Evolutionary conservation across 1,140 invertebrate species (phyloP).

Genomic region (Camponotus pennsylvanicus): DNA sequence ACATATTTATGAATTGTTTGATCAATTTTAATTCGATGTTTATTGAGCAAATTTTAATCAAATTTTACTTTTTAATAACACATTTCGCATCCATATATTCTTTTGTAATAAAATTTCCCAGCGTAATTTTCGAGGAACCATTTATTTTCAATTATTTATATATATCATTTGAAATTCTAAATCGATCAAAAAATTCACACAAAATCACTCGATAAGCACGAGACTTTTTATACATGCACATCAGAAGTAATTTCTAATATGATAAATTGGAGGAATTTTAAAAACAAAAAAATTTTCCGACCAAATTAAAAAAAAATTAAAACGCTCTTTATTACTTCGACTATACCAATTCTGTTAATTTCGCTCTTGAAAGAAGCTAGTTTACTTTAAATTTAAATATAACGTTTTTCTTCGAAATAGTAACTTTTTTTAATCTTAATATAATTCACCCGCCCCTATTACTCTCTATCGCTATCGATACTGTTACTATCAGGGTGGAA

Average conservation of each 20-base stretch:
- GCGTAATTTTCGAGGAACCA: background rate
- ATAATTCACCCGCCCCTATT: background rate
- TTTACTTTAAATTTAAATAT: background rate
- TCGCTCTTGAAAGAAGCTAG: too few species aligned
- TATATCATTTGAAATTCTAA: too few species aligned
- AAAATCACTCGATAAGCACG: background rate
- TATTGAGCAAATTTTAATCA: too few species aligned
- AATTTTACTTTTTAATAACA: background rate
- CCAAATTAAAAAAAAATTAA: background rate
- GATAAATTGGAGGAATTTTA: background rate
- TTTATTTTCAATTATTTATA: too few species aligned
- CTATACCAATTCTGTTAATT: background rate
- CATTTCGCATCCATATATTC: background rate
- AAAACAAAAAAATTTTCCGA: too few species aligned
- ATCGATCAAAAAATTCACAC: background rate
- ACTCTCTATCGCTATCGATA: conserved; percentile 32
- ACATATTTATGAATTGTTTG: background rate
- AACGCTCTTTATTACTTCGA: background rate
- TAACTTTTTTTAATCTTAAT: background rate
- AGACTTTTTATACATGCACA: background rate
- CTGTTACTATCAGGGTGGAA: conserved; percentile 22
- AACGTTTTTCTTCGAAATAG: background rate
- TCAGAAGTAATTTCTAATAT: background rate
- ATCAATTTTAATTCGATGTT: background rate
- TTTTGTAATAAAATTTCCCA: background rate